Evolutionary conservation across 2,888 invertebrate genomes (phyloP).

Genomic region (Limnephilus marmoratus): DNA sequence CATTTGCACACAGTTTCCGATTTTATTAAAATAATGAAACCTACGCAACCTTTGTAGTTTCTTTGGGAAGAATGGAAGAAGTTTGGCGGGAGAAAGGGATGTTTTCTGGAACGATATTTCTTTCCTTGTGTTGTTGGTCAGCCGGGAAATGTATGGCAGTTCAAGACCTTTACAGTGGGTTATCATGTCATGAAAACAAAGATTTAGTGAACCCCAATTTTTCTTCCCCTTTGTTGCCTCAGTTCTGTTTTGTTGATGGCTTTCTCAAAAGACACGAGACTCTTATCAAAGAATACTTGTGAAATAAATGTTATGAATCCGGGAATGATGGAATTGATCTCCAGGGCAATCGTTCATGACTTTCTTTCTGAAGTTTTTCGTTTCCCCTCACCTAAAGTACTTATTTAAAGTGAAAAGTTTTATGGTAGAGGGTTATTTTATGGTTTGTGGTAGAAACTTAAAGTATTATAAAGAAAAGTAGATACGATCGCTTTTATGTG

Average conservation of each 20-base stretch:
- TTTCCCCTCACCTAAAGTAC: not conserved
- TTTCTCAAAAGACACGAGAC: slow-evolving; percentile 40
- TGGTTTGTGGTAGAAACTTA: not conserved
- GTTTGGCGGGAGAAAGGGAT: slow-evolving; percentile 2
- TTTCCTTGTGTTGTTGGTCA: slow-evolving; percentile 48
- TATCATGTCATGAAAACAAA: slow-evolving; percentile 64
- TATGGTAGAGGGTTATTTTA: not conserved
- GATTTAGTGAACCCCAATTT: slow-evolving; percentile 60
- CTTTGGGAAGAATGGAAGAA: not conserved
- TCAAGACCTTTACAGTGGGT: slow-evolving; percentile 60
- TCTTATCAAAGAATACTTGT: slow-evolving; percentile 47
- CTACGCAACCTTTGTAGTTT: not conserved
- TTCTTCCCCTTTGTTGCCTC: slow-evolving; percentile 35
- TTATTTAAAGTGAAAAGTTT: not conserved
- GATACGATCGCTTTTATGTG: not conserved
- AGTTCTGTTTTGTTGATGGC: slow-evolving; percentile 44
- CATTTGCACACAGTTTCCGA: slow-evolving; percentile 12
- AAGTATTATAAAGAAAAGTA: not conserved
- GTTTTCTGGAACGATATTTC: slow-evolving; percentile 4
- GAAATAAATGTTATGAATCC: slow-evolving; percentile 25
- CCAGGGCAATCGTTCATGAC: not conserved
- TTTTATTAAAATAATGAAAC: slow-evolving; percentile 16
- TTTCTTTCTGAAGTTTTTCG: not conserved
- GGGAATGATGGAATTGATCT: not conserved
- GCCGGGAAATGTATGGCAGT: slow-evolving; percentile 47